Base-by-base conservation (phyloP, 2,888 invertebrate genomes). In the Ochropleura leucogaster region DNA sequence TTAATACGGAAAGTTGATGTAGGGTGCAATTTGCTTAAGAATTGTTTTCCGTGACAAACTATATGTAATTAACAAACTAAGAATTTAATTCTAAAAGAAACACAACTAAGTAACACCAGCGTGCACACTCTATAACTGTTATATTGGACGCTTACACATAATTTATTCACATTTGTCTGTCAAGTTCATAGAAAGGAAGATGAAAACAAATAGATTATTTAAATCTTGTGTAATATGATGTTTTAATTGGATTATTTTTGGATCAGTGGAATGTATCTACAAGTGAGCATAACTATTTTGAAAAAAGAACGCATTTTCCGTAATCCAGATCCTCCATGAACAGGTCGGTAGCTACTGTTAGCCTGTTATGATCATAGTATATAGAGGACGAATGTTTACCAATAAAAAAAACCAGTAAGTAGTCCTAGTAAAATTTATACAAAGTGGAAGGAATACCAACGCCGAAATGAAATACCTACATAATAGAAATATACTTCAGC, bases 81-180 rank as follows among this genome's bases (percentile, higher is more conserved):
- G 20, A 5, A 64, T 57, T 77, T 63, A 77, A 51, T 71, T 46
- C 55, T 57, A 76, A 64, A 71, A 10, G 4, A 77, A 49, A 77
- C 55, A 71, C 77, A 77, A 44, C 62, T 49, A 14, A 44, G 9
- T 53, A n/a, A 69, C 46, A 40, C 20, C 30, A 49, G 18, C 20
- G 16, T 76, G 30, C 7, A 42, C 46, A 49, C 18, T 69, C 42
- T 42, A 69, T 66, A 44, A 59, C 30, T 74, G 63, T 20, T 59
- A 16, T 59, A 8, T 4, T 9, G 55, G 60, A 42, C 60, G n/a
- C 18, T n/a, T 8, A n/a, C 18, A 42, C 5, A n/a, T n/a, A 42
- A 6, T 6, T 18, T 14, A 30, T 59, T 42, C 60, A n/a, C n/a
- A 42, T 55, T 49, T 51, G 18, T 3, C 18, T 42, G 40, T 40